phyloP scores from a whole-genome alignment of 2,113 vertebrate species.

The Cinclus cinclus region DNA sequence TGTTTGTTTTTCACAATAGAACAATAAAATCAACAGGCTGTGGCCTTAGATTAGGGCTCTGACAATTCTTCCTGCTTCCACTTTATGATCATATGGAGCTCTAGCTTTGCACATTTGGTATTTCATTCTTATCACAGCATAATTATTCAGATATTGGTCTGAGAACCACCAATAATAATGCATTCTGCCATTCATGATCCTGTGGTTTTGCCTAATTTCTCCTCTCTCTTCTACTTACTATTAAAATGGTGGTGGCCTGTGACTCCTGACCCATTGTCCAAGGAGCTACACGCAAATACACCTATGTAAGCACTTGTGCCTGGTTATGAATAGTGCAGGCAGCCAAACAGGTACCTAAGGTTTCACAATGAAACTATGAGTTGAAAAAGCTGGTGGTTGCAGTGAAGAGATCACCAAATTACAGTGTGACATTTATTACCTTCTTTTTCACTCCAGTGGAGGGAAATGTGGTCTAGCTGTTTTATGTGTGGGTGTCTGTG shows the following conservation, averaged over 20 bases:
- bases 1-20: constrained; percentile 51
- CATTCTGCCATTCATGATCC: background rate
- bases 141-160: background rate
- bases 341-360: accelerated
- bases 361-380: background rate
- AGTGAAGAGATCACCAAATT: background rate
- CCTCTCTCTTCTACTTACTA: background rate
- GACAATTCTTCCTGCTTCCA: background rate
- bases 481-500: background rate
- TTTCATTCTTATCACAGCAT: background rate
- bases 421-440: background rate
- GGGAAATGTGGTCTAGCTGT: background rate
- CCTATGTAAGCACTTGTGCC: accelerated
- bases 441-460: background rate
- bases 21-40: constrained; percentile 50
- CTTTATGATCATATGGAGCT: background rate
- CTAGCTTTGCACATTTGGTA: background rate
- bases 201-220: background rate
- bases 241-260: background rate
- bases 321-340: background rate
- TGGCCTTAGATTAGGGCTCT: constrained; percentile 10
- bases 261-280: background rate
- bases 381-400: background rate
- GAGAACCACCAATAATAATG: background rate
- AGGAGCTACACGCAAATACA: background rate